Base-by-base conservation (phyloP, 2,797 vertebrate genomes). In the Coendou prehensilis region DNA sequence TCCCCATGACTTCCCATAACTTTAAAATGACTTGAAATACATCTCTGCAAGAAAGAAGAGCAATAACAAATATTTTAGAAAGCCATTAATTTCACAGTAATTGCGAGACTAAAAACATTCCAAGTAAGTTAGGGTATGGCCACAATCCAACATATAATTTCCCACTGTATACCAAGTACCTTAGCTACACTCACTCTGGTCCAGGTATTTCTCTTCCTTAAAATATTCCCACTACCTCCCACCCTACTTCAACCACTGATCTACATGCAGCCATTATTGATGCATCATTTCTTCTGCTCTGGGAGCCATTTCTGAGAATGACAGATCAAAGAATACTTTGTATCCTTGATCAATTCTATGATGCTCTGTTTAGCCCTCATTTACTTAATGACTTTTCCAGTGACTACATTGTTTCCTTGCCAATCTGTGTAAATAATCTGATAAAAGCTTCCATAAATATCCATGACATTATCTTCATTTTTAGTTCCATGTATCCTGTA, bases 1-100 rank as follows among this genome's bases (percentile, higher is more conserved):
- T 57, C 57, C 57, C 57, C 57, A 57, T 57, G 57, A 20, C 18
- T 83, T 98, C 98, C 93, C 98, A 99, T 59, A 98, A 97, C 41
- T 89, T 96, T 61, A 98, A n/a, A 47, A 97, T 96, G 18, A 0
- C 54, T 30, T 89, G 96, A 75, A 98, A 97, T 28, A 23, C 94
- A 9, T 94, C 47, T 93, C 98, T 99, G 87, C 78, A 92, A 96
- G 28, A 95, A 33, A 96, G 26, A 93, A 93, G 63, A 90, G 7
- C 52, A 87, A 14, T 45, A n/a, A n/a, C 23, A n/a, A 76, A 73
- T 79, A 78, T 47, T 81, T 64, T 11, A 45, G 41, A 18, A 1
- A 88, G 0, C 2, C 56, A 15, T 95, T 50, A 57, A 30, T 45
- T 63, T 93, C 37, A 61, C 41, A 84, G 41, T 45, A 26, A 5